Evolutionary conservation across 2,888 invertebrate species (phyloP).

Genomic region (Cristatella mucedo): DNA sequence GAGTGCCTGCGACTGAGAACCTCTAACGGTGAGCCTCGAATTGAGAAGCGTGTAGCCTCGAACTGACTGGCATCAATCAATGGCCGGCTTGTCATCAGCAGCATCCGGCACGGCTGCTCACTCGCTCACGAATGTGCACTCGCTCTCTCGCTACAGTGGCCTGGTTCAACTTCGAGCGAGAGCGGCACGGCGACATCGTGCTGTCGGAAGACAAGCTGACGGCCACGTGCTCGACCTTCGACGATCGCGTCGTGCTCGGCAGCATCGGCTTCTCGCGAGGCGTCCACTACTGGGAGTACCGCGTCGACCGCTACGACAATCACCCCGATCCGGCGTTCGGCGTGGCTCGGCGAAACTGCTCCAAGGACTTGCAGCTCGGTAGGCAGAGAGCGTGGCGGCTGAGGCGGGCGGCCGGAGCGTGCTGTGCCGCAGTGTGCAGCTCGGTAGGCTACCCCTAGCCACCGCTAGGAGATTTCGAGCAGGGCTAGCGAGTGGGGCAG

Average conservation of each 20-base stretch:
- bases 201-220: slow-evolving; percentile 70
- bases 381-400: no score
- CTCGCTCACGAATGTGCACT: no score
- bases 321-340: slow-evolving; percentile 95
- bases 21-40: slow-evolving; percentile 77
- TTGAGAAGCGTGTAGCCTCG: no score
- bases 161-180: slow-evolving; percentile 82
- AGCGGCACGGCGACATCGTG: slow-evolving; percentile 65
- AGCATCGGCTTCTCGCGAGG: slow-evolving; percentile 86
- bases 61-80: no score
- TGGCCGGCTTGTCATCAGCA: no score
- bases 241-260: slow-evolving; percentile 78
- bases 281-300: slow-evolving; percentile 88
- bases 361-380: slow-evolving; percentile 88
- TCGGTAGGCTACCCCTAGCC: no score
- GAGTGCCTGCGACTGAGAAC: slow-evolving; percentile 89
- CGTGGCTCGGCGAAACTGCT: slow-evolving; percentile 75
- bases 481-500: no score
- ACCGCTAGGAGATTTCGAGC: no score
- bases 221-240: slow-evolving; percentile 77
- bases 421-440: no score
- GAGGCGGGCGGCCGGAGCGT: no score
- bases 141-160: slow-evolving; percentile 37
- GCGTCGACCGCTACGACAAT: slow-evolving; percentile 78
- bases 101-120: no score